Conservation (phyloP, 2,113 vertebrate species). For the Heterochromis multidens region DNA sequence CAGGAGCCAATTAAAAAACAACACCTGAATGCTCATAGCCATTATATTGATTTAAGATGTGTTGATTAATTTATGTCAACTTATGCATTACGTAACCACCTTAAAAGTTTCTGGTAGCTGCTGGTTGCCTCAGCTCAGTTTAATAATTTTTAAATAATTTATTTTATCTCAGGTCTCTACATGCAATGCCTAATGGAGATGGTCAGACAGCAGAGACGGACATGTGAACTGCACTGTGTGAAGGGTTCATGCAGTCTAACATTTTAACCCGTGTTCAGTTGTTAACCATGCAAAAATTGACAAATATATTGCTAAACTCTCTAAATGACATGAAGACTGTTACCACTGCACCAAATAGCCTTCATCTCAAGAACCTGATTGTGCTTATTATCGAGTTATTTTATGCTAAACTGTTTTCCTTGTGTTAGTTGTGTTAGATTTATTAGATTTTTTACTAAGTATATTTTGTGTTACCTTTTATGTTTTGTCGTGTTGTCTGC, state of each 20-base stretch:
- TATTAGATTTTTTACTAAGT: no score
- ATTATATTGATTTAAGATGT: no score
- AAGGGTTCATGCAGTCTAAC: no score
- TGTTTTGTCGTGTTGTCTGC: neutral
- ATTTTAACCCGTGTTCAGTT: neutral
- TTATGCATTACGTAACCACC: neutral
- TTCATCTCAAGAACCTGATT: neutral
- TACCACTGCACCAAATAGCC: neutral
- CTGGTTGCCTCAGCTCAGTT: neutral
- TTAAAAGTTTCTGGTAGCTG: neutral
- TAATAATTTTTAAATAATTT: neutral
- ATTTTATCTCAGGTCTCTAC: neutral
- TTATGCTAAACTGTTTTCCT: neutral
- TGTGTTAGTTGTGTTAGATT: neutral
- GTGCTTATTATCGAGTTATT: neutral
- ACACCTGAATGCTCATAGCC: neutral
- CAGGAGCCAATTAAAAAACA: neutral
- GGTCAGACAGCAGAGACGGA: no score
- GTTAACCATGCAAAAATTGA: neutral
- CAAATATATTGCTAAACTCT: neutral
- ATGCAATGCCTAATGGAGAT: neutral
- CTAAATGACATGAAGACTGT: neutral
- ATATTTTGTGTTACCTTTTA: neutral
- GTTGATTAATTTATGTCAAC: no score
- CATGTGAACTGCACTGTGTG: accelerated